phyloP scores from a whole-genome alignment of 2,797 vertebrate genomes.

The Chromis chromis region DNA sequence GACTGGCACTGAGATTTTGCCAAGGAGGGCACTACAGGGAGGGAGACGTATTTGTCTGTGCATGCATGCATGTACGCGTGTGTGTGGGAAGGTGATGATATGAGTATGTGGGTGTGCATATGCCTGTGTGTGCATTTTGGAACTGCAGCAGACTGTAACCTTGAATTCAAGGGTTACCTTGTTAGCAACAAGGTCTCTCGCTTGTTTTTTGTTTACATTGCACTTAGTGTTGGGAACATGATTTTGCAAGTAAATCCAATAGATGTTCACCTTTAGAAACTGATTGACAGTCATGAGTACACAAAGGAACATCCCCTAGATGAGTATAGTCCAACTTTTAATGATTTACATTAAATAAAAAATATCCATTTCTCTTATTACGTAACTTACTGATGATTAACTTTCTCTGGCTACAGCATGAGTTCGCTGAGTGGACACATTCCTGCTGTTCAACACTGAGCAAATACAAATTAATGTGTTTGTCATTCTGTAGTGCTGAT shows the following conservation, averaged over 20 bases:
- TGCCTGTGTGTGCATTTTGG: conserved; percentile 52
- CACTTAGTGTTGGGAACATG: conserved; percentile 46
- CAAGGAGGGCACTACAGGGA: conserved; percentile 79
- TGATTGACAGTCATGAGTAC: conserved; percentile 12
- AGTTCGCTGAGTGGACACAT: conserved; percentile 36
- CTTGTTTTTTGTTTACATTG: conserved; percentile 66
- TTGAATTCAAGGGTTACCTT: conserved; percentile 73
- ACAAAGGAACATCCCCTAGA: conserved; percentile 10
- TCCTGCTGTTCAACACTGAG: conserved; percentile 24
- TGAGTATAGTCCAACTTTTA: neutral
- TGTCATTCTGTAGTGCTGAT: conserved; percentile 35
- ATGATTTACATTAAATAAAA: conserved; percentile 1
- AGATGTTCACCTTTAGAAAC: conserved; percentile 35
- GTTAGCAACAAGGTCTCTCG: conserved; percentile 47
- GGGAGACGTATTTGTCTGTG: conserved; percentile 52
- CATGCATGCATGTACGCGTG: conserved; percentile 27
- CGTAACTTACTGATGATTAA: conserved; percentile 20
- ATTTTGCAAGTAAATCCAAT: conserved; percentile 42
- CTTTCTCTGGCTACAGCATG: conserved; percentile 10
- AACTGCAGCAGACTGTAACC: conserved; percentile 69
- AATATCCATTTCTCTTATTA: neutral
- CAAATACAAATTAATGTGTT: conserved; percentile 50
- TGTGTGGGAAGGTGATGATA: neutral
- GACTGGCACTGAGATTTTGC: conserved; percentile 81
- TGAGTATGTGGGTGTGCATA: conserved; percentile 25